phyloP scores from a whole-genome alignment of 1,140 invertebrate species.

The Trichomalopsis sarcophagae region DNA sequence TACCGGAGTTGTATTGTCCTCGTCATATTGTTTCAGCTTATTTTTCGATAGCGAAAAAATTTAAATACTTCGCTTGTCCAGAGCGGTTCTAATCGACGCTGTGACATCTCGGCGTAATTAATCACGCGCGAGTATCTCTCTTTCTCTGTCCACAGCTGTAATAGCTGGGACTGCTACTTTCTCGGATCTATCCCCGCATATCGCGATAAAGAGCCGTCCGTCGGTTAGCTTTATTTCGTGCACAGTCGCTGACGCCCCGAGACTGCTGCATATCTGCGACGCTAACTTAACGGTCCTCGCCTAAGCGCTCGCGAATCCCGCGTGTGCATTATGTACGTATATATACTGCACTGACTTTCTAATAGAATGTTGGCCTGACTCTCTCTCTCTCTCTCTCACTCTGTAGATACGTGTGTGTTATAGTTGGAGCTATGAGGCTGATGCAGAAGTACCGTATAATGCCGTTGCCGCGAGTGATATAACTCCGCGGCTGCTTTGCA shows the following conservation, averaged over 20 bases:
- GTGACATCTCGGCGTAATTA: background rate
- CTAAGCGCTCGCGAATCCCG: background rate
- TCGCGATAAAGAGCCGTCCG: background rate
- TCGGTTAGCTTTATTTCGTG: background rate
- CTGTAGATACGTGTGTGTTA: background rate
- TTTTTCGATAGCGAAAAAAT: too few relatives aligned
- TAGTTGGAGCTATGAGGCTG: background rate
- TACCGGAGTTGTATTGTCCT: too few relatives aligned
- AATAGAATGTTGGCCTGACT: background rate
- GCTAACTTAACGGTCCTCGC: background rate
- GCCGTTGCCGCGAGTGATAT: background rate
- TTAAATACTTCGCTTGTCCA: too few relatives aligned
- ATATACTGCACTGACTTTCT: background rate
- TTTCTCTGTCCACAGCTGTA: too few relatives aligned
- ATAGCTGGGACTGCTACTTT: background rate
- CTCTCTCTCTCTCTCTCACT: background rate
- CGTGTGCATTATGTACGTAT: background rate
- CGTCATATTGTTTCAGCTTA: too few relatives aligned
- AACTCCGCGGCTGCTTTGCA: background rate
- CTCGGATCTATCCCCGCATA: background rate
- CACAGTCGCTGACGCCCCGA: background rate
- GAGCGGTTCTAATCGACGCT: background rate
- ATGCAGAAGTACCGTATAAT: slow-evolving; percentile 1
- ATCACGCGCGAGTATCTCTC: background rate
- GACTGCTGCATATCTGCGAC: background rate